A percentile compares a stretch with the other conserved stretches of the same genome.
These are phyloP conservation scores for Chionodraco myersi DNA, from an alignment of 2,113 vertebrate species.

Conservation along the genomic window DNA sequence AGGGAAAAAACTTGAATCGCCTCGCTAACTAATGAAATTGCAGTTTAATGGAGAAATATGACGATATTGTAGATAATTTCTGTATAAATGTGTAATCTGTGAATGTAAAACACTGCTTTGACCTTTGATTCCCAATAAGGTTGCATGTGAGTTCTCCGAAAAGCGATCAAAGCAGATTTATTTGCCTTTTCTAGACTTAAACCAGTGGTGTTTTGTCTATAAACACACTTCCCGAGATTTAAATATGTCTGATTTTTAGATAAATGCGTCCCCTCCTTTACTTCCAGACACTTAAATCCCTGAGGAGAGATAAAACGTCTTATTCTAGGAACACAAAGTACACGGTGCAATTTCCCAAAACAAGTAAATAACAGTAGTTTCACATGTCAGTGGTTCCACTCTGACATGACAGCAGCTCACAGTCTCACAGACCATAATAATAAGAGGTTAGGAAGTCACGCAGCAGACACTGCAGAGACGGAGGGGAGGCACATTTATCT, in stretches of 20 bases:
- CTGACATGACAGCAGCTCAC: conserved; percentile 9
- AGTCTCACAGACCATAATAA: conserved; percentile 37
- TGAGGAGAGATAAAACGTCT: neutral
- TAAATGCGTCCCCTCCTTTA: neutral
- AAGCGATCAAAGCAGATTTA: too few relatives aligned
- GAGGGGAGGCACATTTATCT: conserved; percentile 21
- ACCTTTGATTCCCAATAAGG: conserved; percentile 3
- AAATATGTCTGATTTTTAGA: neutral
- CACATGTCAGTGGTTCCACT: conserved; percentile 19
- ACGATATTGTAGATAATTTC: too few relatives aligned
- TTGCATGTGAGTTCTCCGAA: too few relatives aligned
- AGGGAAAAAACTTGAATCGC: too few relatives aligned
- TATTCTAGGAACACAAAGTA: conserved; percentile 25
- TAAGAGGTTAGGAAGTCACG: neutral
- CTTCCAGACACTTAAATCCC: conserved; percentile 11
- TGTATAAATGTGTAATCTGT: too few relatives aligned
- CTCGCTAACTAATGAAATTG: too few relatives aligned
- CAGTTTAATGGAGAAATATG: too few relatives aligned
- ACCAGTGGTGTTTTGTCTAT: neutral
- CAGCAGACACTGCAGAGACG: too few relatives aligned
- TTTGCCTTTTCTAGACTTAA: neutral
- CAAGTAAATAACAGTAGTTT: neutral
- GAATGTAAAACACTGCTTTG: too few relatives aligned
- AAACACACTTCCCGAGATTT: neutral
- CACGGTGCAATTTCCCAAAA: conserved; percentile 11